A percentile compares a stretch with the other conserved stretches of the same genome.
phyloP scores from a whole-genome alignment of 2,888 invertebrate species.

The Drosophila cracens region DNA sequence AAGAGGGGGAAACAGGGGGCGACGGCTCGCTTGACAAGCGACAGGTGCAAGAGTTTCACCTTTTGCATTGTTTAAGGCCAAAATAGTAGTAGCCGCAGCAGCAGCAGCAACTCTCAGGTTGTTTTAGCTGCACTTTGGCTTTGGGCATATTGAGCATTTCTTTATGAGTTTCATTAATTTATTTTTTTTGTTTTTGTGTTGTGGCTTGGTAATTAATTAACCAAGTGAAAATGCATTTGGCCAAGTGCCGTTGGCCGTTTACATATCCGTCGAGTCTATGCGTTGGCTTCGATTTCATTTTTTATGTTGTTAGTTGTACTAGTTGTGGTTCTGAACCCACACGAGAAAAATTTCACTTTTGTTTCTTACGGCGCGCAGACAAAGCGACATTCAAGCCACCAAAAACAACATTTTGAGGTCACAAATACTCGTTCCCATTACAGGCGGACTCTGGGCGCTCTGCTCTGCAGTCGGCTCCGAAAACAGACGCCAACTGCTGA shows the following conservation, averaged over 20 bases:
- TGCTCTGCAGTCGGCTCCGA: slow-evolving; percentile 43
- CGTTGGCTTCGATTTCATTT: slow-evolving; percentile 60
- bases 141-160: slow-evolving; percentile 32
- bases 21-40: slow-evolving; percentile 38
- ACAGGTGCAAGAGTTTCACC: slow-evolving; percentile 72
- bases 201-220: slow-evolving; percentile 58
- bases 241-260: slow-evolving; percentile 49
- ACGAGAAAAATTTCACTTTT: slow-evolving; percentile 73
- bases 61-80: slow-evolving; percentile 54
- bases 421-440: slow-evolving; percentile 72
- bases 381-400: slow-evolving; percentile 73
- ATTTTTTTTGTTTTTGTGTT: background rate
- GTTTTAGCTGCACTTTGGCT: slow-evolving; percentile 37
- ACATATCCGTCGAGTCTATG: slow-evolving; percentile 24
- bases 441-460: slow-evolving; percentile 25
- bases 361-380: slow-evolving; percentile 65
- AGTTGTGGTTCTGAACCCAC: slow-evolving; percentile 64
- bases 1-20: background rate
- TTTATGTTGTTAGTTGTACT: slow-evolving; percentile 47
- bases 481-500: slow-evolving; percentile 17
- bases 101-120: slow-evolving; percentile 15
- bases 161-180: slow-evolving; percentile 24
- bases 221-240: slow-evolving; percentile 75
- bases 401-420: slow-evolving; percentile 64
- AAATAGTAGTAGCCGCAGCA: background rate